Evolutionary conservation across 92 coral and sea anemone genomes (phyloP), one percentile per base, ranked within the genome.

Genomic region (Anthopleura xanthogrammica): DNA sequence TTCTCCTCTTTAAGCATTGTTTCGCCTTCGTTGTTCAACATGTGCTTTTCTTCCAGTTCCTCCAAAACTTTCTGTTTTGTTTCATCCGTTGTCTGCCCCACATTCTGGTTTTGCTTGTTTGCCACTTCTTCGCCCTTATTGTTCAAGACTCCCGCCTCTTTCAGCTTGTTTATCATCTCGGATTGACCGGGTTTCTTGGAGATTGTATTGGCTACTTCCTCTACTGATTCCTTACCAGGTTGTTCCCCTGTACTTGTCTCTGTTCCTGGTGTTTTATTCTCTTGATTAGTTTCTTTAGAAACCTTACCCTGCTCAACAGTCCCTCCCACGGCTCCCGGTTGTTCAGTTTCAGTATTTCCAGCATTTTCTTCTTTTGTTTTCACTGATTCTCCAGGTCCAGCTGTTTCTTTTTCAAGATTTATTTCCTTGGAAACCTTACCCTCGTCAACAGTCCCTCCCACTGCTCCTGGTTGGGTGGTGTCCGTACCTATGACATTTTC

Each of bases 81-180:
- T 78, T 85, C 76, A 6, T 85, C 88, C 6, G 88, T 85, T 42
- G 88, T 79, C 52, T 78, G 78, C 19, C 88, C 88, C 71, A 52
- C 79, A 48, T 78, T 71, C 58, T 68, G 79, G 43, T 85, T 65
- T 74, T 85, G 75, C n/a, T 78, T 62, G 22, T 85, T 73, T 5
- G 77, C 79, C 23, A 85, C 88, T 17, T 68, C 70, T 68, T 85
- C 83, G 3, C 88, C 88, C 55, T 85, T 22, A 12, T 66, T 72
- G 65, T 79, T 85, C 24, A 85, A 66, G 24, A 85, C 24, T 9
- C 88, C 88, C 22, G 72, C 52, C 36, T 85, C 88, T 41, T 68
- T 79, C 20, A 85, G 57, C 22, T 71, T 71, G 41, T 78, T 80
- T 77, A 85, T 78, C 71, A 85, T 79, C 68, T 85, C 88, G 54